Evolutionary conservation across 1,140 invertebrate genomes (phyloP).

Genomic region (Wiebesia pumilae): DNA sequence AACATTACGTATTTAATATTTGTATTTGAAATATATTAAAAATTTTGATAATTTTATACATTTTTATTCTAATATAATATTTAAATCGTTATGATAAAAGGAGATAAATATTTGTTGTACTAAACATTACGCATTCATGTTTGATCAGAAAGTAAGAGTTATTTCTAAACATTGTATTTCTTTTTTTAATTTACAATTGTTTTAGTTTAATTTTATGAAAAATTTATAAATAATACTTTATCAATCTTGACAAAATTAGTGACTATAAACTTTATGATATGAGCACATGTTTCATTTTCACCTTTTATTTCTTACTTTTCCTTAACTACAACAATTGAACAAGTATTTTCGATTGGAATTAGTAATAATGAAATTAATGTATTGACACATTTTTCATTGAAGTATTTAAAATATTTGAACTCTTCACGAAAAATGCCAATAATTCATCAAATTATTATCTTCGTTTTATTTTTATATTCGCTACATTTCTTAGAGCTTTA

Average conservation of each 20-base stretch:
- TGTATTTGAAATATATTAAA: neutral
- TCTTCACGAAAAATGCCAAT: neutral
- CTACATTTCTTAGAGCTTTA: neutral
- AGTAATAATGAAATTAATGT: neutral
- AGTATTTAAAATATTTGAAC: neutral
- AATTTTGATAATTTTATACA: neutral
- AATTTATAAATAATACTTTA: neutral
- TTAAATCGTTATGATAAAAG: neutral
- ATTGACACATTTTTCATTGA: neutral
- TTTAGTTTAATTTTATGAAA: neutral
- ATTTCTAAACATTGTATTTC: neutral
- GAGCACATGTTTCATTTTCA: conserved; percentile 1
- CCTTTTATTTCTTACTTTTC: too few relatives aligned
- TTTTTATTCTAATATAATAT: neutral
- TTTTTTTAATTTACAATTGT: neutral
- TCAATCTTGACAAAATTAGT: neutral
- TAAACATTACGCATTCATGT: neutral
- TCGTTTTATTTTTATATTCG: neutral
- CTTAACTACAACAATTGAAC: neutral
- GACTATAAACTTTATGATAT: neutral
- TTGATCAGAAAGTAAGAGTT: neutral
- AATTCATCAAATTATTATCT: neutral
- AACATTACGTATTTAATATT: conserved; percentile 37
- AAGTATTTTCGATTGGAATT: neutral
- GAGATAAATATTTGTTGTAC: neutral